phyloP scores from a whole-genome alignment of 2,797 vertebrate species.

The Rhinophrynus dorsalis region DNA sequence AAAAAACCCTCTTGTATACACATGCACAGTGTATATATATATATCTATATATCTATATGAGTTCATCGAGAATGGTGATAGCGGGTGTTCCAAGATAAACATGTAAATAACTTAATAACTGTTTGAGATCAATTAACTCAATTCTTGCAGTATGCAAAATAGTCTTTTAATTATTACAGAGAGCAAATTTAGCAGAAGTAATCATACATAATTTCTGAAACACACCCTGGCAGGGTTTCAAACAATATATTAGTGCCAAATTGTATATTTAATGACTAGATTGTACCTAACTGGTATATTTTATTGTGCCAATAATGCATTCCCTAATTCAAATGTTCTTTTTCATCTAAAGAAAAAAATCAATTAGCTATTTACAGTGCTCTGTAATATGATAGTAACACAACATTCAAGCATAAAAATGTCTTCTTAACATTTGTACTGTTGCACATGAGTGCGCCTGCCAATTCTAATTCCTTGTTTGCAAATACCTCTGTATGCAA shows the following conservation, averaged over 20 bases:
- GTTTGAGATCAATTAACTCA: conserved; percentile 50
- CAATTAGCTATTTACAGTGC: conserved; percentile 38
- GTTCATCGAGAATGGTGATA: conserved; percentile 10
- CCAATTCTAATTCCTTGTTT: conserved; percentile 3
- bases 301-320: conserved; percentile 36
- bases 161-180: conserved; percentile 50
- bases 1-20: conserved; percentile 4
- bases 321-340: conserved; percentile 13
- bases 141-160: conserved; percentile 49
- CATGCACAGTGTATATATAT: too few species aligned
- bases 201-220: conserved; percentile 48
- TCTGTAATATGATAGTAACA: conserved; percentile 17
- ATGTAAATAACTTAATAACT: conserved; percentile 48
- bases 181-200: conserved; percentile 51
- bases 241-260: conserved; percentile 50
- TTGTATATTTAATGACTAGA: conserved; percentile 40
- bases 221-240: conserved; percentile 48
- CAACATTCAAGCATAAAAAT: conserved; percentile 6
- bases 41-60: conserved; percentile 22
- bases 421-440: conserved; percentile 19
- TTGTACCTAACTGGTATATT: conserved; percentile 38
- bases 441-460: conserved; percentile 1
- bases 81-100: conserved; percentile 35
- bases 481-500: background rate
- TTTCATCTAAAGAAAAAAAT: conserved; percentile 36